Base-by-base conservation (phyloP, 2,113 vertebrate species). In the Gobius niger region DNA sequence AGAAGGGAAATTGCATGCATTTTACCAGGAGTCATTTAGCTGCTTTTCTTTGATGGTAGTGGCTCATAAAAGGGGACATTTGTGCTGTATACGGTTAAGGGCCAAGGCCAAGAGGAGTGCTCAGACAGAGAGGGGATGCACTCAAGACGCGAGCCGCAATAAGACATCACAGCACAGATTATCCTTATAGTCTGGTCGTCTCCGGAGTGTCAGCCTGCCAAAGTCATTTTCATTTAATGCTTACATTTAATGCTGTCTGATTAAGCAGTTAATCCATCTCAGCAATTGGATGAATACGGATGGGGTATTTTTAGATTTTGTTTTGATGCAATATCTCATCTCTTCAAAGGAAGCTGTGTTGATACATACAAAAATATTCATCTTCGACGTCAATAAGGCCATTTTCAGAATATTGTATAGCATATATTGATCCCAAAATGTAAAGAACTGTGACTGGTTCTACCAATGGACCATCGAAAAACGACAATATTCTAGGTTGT, bases 11-110 rank as follows among this genome's bases (percentile, higher is more conserved):
- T 34, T 0, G 24, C 42, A 51, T 52, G 77, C 80, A 83, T 54
- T 86, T 68, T 70, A 75, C 77, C 85, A 89, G 85, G 70, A 77
- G 77, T 49, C 62, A 47, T 81, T 83, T 85, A 80, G 74, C 78
- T 77, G 81, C 83, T 77, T 47, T 59, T 49, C 68, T 78, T 73
- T 76, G 68, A 87, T 66, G 76, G 71, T 75, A 50, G 73, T 41
- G 19, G 44, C 67, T 47, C 60, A 50, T 2, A 42, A 13, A 67
- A 67, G 67, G 49, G 52, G 53, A 9, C 69, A 19, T 64, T 84
- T 73, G 80, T 47, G 76, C 51, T 53, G 57, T 65, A 57, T 46
- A 70, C 67, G 81, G 76, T 72, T 79, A 70, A 18, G 1, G 10
- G 60, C 46, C 82, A 79, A 81, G 75, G 74, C 77, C 78, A 65